Evolutionary conservation across 2,888 invertebrate species (phyloP).

Genomic region (Drosophila tanythrix): DNA sequence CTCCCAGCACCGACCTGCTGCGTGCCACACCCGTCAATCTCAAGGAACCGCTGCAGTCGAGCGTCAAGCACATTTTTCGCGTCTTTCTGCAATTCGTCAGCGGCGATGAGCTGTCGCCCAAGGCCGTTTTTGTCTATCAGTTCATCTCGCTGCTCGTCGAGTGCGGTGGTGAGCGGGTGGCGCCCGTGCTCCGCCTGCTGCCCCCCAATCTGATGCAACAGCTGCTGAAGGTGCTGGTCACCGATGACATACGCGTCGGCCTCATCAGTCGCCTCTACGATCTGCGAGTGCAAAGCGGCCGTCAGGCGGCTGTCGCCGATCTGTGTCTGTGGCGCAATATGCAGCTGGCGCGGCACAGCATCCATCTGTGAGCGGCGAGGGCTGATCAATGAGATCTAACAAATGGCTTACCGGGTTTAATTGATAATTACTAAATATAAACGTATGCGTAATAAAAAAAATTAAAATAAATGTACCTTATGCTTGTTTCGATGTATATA

Average conservation of each 20-base stretch:
- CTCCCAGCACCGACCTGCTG: slow-evolving; percentile 40
- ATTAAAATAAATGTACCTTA: slow-evolving; percentile 15
- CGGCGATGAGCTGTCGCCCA: slow-evolving; percentile 91
- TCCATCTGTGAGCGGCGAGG: slow-evolving; percentile 74
- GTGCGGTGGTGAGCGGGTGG: slow-evolving; percentile 90
- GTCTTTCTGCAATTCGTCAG: slow-evolving; percentile 89
- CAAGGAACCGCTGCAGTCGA: slow-evolving; percentile 88
- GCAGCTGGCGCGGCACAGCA: slow-evolving; percentile 86
- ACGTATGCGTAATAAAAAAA: slow-evolving; percentile 13
- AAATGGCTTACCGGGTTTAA: slow-evolving; percentile 16
- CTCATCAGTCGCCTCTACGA: slow-evolving; percentile 88
- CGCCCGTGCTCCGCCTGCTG: slow-evolving; percentile 90
- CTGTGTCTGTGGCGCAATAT: slow-evolving; percentile 94
- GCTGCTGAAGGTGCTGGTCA: slow-evolving; percentile 88
- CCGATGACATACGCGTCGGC: slow-evolving; percentile 84
- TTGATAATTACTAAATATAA: slow-evolving; percentile 19
- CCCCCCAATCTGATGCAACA: slow-evolving; percentile 91
- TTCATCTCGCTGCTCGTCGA: slow-evolving; percentile 91
- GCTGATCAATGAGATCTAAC: slow-evolving; percentile 9
- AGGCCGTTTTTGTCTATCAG: slow-evolving; percentile 92
- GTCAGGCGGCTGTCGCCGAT: slow-evolving; percentile 94
- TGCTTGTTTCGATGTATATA: slow-evolving; percentile 1
- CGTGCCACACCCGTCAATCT: slow-evolving; percentile 82
- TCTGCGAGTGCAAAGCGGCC: slow-evolving; percentile 89
- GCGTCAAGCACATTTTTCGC: slow-evolving; percentile 89